Percentiles rank a stretch among this genome's conserved stretches.
phyloP scores from a whole-genome alignment of 2,113 vertebrate genomes.

The Formicarius rufipectus region DNA sequence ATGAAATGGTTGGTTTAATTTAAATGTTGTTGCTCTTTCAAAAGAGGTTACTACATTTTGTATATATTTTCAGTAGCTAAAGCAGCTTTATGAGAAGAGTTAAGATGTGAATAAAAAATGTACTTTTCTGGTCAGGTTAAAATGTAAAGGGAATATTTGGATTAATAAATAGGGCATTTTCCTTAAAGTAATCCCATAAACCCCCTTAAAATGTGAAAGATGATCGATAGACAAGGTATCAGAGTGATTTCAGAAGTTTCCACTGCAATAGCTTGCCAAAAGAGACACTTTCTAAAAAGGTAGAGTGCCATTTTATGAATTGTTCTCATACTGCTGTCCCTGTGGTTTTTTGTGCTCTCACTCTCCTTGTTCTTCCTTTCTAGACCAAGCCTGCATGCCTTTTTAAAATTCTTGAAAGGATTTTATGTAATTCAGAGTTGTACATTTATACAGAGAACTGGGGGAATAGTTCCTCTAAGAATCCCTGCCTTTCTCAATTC shows the following conservation, averaged over 20 bases:
- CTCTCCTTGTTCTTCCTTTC: neutral
- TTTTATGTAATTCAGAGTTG: neutral
- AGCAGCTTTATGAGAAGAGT: neutral
- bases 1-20: neutral
- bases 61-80: neutral
- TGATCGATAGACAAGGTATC: rapidly evolving
- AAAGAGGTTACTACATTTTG: neutral
- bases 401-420: neutral
- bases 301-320: neutral
- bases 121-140: neutral
- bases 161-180: neutral
- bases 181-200: neutral
- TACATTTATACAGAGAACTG: neutral
- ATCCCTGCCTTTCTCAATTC: neutral
- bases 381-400: neutral
- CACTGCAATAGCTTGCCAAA: neutral
- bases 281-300: neutral
- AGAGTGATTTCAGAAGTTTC: neutral
- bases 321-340: neutral
- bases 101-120: neutral
- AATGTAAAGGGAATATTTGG: neutral
- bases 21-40: neutral
- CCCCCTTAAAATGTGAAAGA: neutral
- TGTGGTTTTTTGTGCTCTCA: neutral
- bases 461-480: neutral